Conservation (phyloP, 1,140 invertebrate species). For the Brachionus asplanchnoidis region DNA sequence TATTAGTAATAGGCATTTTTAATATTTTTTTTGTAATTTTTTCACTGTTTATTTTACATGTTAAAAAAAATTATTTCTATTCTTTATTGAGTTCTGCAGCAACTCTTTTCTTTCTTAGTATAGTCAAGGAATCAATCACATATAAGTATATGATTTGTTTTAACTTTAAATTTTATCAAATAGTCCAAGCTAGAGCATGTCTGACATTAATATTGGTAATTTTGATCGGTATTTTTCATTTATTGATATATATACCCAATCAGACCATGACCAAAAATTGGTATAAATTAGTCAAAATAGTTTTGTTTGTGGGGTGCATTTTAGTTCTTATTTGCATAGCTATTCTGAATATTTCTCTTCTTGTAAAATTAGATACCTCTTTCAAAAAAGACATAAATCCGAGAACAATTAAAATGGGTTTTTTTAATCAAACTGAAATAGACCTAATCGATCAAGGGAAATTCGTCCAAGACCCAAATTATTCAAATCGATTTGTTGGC, state of each 20-base stretch:
- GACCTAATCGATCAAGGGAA: background rate
- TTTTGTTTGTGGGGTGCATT: background rate
- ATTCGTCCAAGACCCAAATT: background rate
- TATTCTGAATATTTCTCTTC: background rate
- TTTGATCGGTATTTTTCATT: background rate
- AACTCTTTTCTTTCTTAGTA: background rate
- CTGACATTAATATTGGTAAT: background rate
- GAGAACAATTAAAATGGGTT: background rate
- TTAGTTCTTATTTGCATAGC: background rate
- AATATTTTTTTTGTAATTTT: background rate
- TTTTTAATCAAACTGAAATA: background rate
- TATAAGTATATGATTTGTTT: background rate
- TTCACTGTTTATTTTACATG: background rate
- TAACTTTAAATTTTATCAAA: background rate
- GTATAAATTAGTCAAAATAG: background rate
- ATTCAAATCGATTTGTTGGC: background rate
- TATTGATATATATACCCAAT: background rate
- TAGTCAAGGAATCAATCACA: background rate
- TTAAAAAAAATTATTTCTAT: background rate
- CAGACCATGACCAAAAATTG: background rate
- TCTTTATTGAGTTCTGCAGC: no score
- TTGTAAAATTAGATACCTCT: background rate
- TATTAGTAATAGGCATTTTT: background rate
- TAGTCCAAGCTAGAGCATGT: background rate
- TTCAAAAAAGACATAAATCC: slow-evolving; percentile 6